Evolutionary conservation across 2,888 invertebrate species (phyloP).

Genomic region (Mesorhabditis spiculigera): DNA sequence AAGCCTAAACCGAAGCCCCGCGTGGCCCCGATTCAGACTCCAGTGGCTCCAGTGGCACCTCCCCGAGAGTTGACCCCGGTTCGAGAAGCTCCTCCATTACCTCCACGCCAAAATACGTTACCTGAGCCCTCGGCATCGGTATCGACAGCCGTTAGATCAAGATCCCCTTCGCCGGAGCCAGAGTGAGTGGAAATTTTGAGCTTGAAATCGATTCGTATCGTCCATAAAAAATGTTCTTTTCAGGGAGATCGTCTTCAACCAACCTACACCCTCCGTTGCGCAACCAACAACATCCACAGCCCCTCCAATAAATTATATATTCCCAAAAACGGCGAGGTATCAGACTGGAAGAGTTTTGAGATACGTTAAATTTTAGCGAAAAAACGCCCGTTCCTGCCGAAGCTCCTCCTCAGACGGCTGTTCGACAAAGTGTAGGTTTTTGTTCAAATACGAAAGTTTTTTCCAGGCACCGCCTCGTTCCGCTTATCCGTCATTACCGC

Average conservation of each 20-base stretch:
- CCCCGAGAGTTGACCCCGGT: neutral
- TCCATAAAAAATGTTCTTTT: neutral
- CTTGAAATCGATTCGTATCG: neutral
- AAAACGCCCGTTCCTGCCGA: too few relatives aligned
- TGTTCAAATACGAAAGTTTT: too few relatives aligned
- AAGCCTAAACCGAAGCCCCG: neutral
- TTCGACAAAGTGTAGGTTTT: too few relatives aligned
- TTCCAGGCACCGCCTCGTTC: too few relatives aligned
- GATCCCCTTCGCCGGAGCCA: neutral
- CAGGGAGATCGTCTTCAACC: neutral
- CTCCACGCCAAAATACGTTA: neutral
- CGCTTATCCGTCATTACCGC: too few relatives aligned
- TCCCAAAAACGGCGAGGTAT: neutral
- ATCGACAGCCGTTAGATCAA: neutral
- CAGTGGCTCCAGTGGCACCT: neutral
- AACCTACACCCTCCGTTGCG: too few relatives aligned
- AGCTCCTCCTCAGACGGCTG: too few relatives aligned
- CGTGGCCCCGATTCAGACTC: neutral
- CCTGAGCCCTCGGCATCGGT: neutral
- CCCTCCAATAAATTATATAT: neutral
- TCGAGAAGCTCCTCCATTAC: neutral
- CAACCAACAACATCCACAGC: neutral
- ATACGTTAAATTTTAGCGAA: too few relatives aligned
- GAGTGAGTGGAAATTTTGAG: slow-evolving; percentile 2
- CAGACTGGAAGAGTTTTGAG: too few relatives aligned